Evolutionary conservation across 2,888 invertebrate genomes (phyloP), one percentile per base, ranked within the genome.

Genomic region (Eupithecia vulgata): DNA sequence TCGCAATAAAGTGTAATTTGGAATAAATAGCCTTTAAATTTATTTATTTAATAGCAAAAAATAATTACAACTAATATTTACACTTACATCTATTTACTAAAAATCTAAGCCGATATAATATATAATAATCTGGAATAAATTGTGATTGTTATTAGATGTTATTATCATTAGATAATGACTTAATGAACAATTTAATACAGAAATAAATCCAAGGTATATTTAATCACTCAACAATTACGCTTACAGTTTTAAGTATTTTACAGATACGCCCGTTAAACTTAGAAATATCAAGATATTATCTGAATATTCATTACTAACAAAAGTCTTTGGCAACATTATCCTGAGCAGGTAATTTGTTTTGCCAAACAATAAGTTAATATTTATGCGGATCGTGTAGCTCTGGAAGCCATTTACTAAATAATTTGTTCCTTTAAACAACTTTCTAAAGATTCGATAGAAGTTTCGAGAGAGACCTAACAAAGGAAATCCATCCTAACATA

Each of bases 401-500:
- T 57, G 13, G 67, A 67, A 40, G 67, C 45, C 10, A 66, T 45
- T 62, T 65, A n/a, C 25, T 65, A 17, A 64, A 59, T 71, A 48
- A 59, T 67, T 70, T 67, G 52, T 69, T 42, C 25, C 10, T 67
- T 30, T 1, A 52, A 30, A 59, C 52, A 70, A 70, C 64, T 68
- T 70, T 61, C 1, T 42, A 64, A 68, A 15, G 21, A 71, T 68
- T 61, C 13, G 64, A 45, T 62, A 45, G 61, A 68, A 67, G 57
- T 70, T 70, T 64, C 21, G 67, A 62, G 64, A 25, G 48, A 6
- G 37, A 30, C 37, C 67, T 64, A 72, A 72, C 67, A 75, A 67
- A 68, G 64, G 59, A 72, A 72, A 70, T 64, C n/a, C 35, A 12
- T 35, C 10, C 37, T n/a, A 5, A 48, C 65, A 68, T 75, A 68